Evolutionary conservation across 2,797 vertebrate genomes (phyloP).

Genomic region (Dromococcyx pavoninus): DNA sequence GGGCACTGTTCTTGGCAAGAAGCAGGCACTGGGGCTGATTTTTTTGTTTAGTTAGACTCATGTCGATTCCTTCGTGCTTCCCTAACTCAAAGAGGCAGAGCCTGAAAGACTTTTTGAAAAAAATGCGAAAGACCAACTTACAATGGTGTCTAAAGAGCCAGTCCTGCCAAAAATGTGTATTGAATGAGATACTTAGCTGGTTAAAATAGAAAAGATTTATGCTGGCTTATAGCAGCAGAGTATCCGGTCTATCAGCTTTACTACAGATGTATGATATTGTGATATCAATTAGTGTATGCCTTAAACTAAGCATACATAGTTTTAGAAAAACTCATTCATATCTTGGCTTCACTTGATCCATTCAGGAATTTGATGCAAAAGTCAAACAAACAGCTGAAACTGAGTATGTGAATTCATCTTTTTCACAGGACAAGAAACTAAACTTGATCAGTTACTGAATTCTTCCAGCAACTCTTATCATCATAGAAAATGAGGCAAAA

Average conservation of each 20-base stretch:
- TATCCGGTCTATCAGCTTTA: conserved; percentile 17
- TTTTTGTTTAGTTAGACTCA: neutral
- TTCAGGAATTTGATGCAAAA: conserved; percentile 1
- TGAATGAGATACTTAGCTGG: neutral
- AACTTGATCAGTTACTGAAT: neutral
- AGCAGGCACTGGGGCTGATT: conserved; percentile 25
- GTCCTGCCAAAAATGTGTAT: conserved; percentile 16
- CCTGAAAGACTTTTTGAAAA: conserved; percentile 39
- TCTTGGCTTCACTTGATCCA: neutral
- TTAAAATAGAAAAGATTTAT: conserved; percentile 1
- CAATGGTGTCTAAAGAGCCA: conserved; percentile 2
- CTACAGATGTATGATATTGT: neutral
- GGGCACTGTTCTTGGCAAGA: conserved; percentile 65
- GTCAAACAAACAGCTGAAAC: neutral
- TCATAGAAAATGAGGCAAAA: neutral
- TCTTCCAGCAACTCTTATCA: neutral
- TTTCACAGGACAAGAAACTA: neutral
- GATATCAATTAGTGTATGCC: conserved; percentile 31
- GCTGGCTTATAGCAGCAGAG: neutral
- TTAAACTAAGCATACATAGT: neutral
- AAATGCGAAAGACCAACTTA: conserved; percentile 29
- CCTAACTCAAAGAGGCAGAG: conserved; percentile 42
- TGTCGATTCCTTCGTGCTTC: conserved; percentile 5
- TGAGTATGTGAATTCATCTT: neutral
- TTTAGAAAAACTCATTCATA: neutral